These are phyloP conservation scores for Cricetomys ansorgei DNA, from an alignment of 2,113 vertebrate genomes.

Conservation along the genomic window DNA sequence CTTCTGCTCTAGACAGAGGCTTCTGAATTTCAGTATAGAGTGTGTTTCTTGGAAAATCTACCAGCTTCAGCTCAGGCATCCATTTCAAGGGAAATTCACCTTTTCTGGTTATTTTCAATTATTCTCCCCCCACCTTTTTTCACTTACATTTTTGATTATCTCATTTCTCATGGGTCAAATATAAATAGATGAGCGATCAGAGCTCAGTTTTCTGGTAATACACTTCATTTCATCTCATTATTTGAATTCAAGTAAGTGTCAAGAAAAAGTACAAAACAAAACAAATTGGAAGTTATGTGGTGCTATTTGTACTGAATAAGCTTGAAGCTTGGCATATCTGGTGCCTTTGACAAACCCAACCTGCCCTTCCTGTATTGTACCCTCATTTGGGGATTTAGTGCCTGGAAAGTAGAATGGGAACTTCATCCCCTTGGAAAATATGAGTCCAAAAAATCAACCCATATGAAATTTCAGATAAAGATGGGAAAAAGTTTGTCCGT, in stretches of 20 bases:
- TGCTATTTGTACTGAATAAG: background rate
- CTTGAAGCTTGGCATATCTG: background rate
- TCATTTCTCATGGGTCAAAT: background rate
- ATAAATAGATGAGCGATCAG: background rate
- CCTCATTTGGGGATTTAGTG: background rate
- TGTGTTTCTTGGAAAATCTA: background rate
- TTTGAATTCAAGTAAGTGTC: background rate
- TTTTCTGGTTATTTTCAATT: background rate
- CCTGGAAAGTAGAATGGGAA: background rate
- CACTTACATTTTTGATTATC: background rate
- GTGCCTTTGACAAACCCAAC: background rate
- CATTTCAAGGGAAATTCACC: background rate
- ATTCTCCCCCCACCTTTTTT: background rate
- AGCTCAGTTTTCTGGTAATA: background rate
- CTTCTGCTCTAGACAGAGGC: background rate
- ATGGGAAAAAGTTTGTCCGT: background rate
- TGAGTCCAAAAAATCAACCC: background rate
- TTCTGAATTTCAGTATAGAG: background rate
- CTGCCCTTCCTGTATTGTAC: background rate
- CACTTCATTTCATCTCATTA: background rate
- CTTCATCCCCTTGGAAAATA: constrained; percentile 46
- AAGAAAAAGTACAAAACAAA: background rate
- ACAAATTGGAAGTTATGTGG: background rate
- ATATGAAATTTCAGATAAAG: background rate
- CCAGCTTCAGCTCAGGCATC: background rate